Conservation (phyloP, 2,113 vertebrate genomes). For the Edolisoma coerulescens region DNA sequence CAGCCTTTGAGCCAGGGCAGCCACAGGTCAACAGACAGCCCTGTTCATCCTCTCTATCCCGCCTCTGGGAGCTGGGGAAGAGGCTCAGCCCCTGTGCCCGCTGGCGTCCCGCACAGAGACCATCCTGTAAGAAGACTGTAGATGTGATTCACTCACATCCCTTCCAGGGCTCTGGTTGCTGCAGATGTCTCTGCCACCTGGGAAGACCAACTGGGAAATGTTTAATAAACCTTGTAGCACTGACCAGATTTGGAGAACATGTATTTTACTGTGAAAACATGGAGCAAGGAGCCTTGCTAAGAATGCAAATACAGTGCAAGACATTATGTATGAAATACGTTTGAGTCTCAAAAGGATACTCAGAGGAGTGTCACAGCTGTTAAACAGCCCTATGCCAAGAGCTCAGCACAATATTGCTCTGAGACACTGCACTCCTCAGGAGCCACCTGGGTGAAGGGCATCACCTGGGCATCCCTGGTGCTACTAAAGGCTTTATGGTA, state of each 20-base stretch:
- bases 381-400: not conserved
- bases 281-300: not conserved
- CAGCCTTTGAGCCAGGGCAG: accelerated
- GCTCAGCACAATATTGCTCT: not conserved
- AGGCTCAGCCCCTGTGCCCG: not conserved
- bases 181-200: not conserved
- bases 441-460: not conserved
- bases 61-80: not conserved
- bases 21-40: accelerated
- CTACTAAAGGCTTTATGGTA: not conserved
- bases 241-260: not conserved
- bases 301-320: not conserved
- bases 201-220: not conserved
- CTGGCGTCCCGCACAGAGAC: accelerated
- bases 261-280: not conserved
- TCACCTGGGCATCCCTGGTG: not conserved
- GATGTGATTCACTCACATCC: not conserved
- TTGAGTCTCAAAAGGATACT: not conserved
- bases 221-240: not conserved
- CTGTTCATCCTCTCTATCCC: not conserved
- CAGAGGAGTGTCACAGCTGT: not conserved
- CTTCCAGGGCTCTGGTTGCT: not conserved
- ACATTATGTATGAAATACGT: not conserved
- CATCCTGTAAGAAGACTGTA: not conserved
- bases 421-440: not conserved